phyloP scores from a whole-genome alignment of 2,888 invertebrate species.

The Yponomeuta evonymella region DNA sequence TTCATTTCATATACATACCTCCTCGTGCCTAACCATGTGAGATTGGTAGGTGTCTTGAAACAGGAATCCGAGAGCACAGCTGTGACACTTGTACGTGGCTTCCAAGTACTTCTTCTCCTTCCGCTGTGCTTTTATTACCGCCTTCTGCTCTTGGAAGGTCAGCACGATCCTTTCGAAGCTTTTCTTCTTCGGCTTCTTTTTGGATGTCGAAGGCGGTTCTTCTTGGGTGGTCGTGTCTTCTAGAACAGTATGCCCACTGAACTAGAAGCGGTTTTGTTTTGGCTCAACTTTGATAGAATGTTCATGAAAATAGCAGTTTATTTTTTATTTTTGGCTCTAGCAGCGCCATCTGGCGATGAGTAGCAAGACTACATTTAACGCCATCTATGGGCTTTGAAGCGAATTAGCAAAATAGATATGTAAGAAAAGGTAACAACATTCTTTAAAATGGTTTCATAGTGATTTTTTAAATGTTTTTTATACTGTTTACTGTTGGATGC shows the following conservation, averaged over 20 bases:
- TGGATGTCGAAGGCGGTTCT: slow-evolving; percentile 21
- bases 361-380: too few species aligned
- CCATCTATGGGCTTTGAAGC: too few species aligned
- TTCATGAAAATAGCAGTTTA: too few species aligned
- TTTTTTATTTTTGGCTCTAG: too few species aligned
- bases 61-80: slow-evolving; percentile 55
- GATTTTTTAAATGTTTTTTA: too few species aligned
- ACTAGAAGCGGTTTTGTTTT: too few species aligned
- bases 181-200: slow-evolving; percentile 30
- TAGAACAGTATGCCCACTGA: not conserved
- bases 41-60: slow-evolving; percentile 65
- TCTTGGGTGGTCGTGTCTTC: slow-evolving; percentile 15
- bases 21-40: slow-evolving; percentile 70
- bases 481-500: too few species aligned
- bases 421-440: too few species aligned
- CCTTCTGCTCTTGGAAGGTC: slow-evolving; percentile 55
- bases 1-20: slow-evolving; percentile 34
- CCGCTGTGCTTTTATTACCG: slow-evolving; percentile 50
- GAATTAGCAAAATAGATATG: too few species aligned
- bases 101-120: slow-evolving; percentile 55
- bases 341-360: too few species aligned
- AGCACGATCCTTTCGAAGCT: slow-evolving; percentile 43
- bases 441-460: too few species aligned
- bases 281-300: too few species aligned
- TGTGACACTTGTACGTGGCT: slow-evolving; percentile 59